A percentile compares a stretch with the other conserved stretches of the same genome.
These are phyloP conservation scores for Apamea anceps DNA, from an alignment of 2,888 invertebrate species.

Conservation along the genomic window DNA sequence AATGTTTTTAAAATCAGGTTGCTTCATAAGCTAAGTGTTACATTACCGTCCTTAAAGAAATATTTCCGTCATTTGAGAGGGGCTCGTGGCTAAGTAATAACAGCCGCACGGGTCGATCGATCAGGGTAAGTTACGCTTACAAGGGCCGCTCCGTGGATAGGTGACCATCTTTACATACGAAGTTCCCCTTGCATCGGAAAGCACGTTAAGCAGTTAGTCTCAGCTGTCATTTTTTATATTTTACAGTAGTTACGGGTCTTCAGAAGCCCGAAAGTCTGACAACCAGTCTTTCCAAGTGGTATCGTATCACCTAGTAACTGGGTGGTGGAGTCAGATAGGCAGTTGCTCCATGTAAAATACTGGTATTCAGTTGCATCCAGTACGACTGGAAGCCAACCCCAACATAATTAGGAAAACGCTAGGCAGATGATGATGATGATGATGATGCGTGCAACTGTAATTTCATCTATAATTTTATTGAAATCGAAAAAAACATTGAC, in stretches of 20 bases:
- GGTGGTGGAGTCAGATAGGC: neutral
- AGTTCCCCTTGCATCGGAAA: neutral
- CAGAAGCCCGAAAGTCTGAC: neutral
- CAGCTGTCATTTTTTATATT: neutral
- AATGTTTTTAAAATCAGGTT: no score
- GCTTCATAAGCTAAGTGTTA: no score
- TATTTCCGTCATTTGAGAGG: no score
- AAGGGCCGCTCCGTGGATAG: neutral
- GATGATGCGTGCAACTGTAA: no score
- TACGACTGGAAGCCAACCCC: neutral
- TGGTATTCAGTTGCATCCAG: neutral
- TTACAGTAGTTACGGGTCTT: neutral
- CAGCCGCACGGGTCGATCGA: neutral
- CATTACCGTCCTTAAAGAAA: neutral
- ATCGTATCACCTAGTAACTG: neutral
- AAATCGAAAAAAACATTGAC: constrained; percentile 16
- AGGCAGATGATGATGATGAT: no score
- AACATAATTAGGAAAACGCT: neutral
- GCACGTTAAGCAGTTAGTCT: no score
- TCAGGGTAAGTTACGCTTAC: neutral
- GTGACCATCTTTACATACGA: neutral
- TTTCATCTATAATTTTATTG: neutral
- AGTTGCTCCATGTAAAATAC: no score
- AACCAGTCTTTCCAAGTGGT: neutral
- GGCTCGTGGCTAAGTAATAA: no score